Base-by-base conservation (phyloP, 2,888 invertebrate species). In the Drosophila robusta region DNA sequence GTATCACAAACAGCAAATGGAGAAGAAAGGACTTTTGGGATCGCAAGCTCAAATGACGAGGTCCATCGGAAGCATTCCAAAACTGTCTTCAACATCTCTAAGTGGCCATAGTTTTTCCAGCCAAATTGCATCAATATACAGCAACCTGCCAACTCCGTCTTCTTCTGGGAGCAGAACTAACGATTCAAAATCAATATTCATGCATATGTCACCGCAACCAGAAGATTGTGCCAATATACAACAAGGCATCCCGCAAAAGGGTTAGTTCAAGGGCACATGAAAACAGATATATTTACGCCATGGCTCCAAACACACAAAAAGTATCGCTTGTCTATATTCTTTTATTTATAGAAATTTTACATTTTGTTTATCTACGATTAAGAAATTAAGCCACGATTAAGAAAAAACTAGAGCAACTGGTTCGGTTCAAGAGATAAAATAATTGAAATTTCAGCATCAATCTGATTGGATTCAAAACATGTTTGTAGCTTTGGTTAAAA, bases 1-100 rank as follows among this genome's bases (percentile, higher is more conserved):
- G 6, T 89, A 92, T 64, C 92, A 92, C 62, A 92, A 93, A 88
- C 87, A 92, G 80, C 90, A 93, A 90, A 71, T 92, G 57, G 91
- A 92, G 70, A 91, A 87, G 36, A 90, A 87, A 34, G 91, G 90
- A 0, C 78, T 90, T 2, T 66, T 91, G 26, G 70, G 84, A 34
- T 63, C 72, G 4, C 61, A 77, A 29, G 14, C 14, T 9, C 46
- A 45, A 14, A 44, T 24, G 6, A 14, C 36, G n/a, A 57, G 69
- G 9, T 29, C 45, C 8, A 11, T 18, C 12, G 39, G 56, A 26
- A 62, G 42, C 24, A 62, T 76, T 50, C 78, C 87, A 4, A 91
- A 90, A 52, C 58, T 87, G 9, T 87, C 88, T 3, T 81, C 90
- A 2, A 74, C 83, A 9, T 86, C 89, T 2, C 57, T 85, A 3